Conservation (phyloP, 2,113 vertebrate species). For the Antechinus stuartii region DNA sequence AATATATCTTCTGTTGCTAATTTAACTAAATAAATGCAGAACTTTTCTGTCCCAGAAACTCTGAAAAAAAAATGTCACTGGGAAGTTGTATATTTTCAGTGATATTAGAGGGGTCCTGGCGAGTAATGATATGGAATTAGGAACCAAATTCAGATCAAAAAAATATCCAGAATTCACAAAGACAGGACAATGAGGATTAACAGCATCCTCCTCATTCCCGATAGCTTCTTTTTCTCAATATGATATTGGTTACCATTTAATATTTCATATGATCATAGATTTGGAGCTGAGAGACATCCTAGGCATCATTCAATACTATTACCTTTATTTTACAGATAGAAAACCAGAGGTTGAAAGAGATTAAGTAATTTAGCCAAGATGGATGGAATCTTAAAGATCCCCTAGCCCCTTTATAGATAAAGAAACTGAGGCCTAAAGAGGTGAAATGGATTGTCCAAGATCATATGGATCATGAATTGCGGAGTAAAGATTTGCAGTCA, state of each 20-base stretch:
- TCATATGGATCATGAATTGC: neutral
- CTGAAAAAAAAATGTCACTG: constrained; percentile 70
- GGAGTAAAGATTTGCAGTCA: neutral
- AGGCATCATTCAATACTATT: neutral
- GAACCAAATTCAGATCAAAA: constrained; percentile 42
- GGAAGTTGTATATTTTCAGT: constrained; percentile 58
- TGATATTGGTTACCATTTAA: neutral
- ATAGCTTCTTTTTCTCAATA: neutral
- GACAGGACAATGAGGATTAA: neutral
- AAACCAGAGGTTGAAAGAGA: neutral
- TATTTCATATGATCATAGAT: neutral
- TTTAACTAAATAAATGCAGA: constrained; percentile 70
- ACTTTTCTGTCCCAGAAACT: constrained; percentile 67
- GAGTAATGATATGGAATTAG: constrained; percentile 49
- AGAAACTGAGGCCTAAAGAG: neutral
- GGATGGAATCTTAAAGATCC: neutral
- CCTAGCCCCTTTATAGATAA: neutral
- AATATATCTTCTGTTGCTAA: constrained; percentile 57
- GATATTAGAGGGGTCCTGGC: constrained; percentile 48
- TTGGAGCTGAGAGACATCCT: neutral
- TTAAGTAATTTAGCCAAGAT: neutral
- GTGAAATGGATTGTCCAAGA: neutral
- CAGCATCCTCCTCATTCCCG: neutral
- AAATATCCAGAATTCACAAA: neutral
- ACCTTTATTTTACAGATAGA: neutral